phyloP scores from a whole-genome alignment of 2,888 invertebrate species.

The Aleiodes alternator region DNA sequence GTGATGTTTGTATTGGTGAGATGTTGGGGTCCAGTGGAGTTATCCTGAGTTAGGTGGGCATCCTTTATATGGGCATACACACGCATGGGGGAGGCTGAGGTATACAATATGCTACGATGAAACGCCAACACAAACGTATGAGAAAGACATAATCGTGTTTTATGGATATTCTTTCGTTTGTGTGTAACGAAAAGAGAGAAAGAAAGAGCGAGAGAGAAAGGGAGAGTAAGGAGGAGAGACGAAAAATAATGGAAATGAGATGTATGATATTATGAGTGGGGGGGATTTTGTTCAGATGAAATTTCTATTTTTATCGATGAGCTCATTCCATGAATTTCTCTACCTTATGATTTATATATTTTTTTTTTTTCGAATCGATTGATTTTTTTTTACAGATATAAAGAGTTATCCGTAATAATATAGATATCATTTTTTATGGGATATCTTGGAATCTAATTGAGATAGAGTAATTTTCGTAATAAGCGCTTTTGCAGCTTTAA shows the following conservation, averaged over 20 bases:
- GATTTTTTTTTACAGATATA: no score
- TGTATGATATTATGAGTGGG: not conserved
- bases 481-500: no score
- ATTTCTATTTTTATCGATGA: slow-evolving; percentile 36
- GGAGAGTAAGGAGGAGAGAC: not conserved
- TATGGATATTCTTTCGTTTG: slow-evolving; percentile 4
- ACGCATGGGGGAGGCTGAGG: not conserved
- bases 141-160: slow-evolving; percentile 27
- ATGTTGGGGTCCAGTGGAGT: not conserved
- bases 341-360: not conserved
- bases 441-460: no score
- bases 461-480: no score
- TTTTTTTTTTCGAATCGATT: not conserved
- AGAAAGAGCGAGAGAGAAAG: slow-evolving; percentile 1
- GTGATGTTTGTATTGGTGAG: slow-evolving; percentile 2
- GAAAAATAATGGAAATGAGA: slow-evolving; percentile 26
- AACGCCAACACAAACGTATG: slow-evolving; percentile 34
- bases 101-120: slow-evolving; percentile 3
- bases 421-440: no score
- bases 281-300: not conserved
- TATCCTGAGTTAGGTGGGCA: slow-evolving; percentile 16
- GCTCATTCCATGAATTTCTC: not conserved
- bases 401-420: no score
- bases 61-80: slow-evolving; percentile 25
- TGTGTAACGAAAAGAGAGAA: slow-evolving; percentile 2